A percentile compares a stretch with the other conserved stretches of the same genome.
These are phyloP conservation scores for Pseudopipra pipra DNA, from an alignment of 2,113 vertebrate genomes.

Conservation along the genomic window DNA sequence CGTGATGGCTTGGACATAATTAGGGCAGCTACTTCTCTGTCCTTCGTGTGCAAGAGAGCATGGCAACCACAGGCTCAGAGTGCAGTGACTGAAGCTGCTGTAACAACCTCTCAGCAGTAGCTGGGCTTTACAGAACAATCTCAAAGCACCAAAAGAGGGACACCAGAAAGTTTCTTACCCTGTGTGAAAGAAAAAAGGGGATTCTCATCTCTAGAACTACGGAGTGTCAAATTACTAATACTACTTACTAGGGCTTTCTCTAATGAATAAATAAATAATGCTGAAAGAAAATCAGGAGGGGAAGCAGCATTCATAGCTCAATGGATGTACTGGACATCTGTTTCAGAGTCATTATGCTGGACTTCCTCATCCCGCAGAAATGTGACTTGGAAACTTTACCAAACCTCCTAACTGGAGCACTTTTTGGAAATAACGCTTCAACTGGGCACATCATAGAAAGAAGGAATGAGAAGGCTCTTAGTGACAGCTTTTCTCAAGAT, in stretches of 20 bases:
- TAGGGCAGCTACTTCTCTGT: neutral
- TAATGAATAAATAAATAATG: neutral
- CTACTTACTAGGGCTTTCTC: neutral
- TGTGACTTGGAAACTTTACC: slow-evolving; percentile 10
- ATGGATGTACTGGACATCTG: neutral
- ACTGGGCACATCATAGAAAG: neutral
- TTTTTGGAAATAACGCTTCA: slow-evolving; percentile 23
- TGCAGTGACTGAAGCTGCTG: neutral
- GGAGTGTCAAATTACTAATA: neutral
- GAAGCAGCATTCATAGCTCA: neutral
- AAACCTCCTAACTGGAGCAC: slow-evolving; percentile 7
- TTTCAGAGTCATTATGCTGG: slow-evolving; percentile 1
- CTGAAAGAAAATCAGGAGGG: neutral
- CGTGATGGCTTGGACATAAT: neutral
- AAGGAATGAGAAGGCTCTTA: neutral
- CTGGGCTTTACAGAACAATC: neutral
- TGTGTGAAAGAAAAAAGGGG: neutral
- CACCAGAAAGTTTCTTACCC: neutral
- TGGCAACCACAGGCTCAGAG: neutral
- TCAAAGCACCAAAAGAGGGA: neutral
- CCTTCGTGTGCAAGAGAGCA: neutral
- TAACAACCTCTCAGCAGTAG: neutral
- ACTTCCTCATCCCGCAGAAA: slow-evolving; percentile 28
- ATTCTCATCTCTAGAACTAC: neutral
- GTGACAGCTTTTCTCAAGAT: neutral